phyloP scores from a whole-genome alignment of 2,797 vertebrate genomes.

The Mormyrops attenuatus region DNA sequence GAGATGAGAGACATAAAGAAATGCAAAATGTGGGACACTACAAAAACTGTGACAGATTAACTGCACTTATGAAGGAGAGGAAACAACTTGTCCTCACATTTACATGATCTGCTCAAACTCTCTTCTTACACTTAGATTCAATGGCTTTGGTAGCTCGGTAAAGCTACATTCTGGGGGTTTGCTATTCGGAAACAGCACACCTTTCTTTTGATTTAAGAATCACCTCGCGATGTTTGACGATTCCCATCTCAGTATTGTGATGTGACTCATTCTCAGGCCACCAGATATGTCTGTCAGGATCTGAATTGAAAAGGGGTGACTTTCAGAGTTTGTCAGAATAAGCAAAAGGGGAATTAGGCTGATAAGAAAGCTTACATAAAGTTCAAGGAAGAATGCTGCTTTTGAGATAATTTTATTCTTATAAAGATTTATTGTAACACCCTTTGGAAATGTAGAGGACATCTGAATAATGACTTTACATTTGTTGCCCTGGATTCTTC shows the following conservation, averaged over 20 bases:
- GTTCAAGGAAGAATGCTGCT: neutral
- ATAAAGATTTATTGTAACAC: neutral
- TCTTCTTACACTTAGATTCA: neutral
- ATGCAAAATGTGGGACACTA: neutral
- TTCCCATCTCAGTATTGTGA: neutral
- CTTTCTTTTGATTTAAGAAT: neutral
- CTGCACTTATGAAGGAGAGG: neutral
- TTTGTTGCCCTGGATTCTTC: neutral
- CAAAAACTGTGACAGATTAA: neutral
- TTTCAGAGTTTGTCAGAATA: constrained; percentile 6
- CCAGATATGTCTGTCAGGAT: constrained; percentile 3
- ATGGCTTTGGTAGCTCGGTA: neutral
- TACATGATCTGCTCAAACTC: neutral
- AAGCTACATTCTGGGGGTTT: neutral
- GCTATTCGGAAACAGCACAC: neutral
- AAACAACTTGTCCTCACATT: neutral
- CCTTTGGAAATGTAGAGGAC: neutral
- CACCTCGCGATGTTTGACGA: neutral
- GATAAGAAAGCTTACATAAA: neutral
- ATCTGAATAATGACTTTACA: neutral
- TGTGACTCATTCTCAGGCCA: neutral
- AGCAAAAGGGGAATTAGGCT: neutral
- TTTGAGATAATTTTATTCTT: neutral
- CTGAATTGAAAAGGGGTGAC: neutral
- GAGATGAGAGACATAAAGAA: neutral